Evolutionary conservation across 2,888 invertebrate genomes (phyloP), one percentile per base, ranked within the genome.

Genomic region (Arrhopalites spinosus): DNA sequence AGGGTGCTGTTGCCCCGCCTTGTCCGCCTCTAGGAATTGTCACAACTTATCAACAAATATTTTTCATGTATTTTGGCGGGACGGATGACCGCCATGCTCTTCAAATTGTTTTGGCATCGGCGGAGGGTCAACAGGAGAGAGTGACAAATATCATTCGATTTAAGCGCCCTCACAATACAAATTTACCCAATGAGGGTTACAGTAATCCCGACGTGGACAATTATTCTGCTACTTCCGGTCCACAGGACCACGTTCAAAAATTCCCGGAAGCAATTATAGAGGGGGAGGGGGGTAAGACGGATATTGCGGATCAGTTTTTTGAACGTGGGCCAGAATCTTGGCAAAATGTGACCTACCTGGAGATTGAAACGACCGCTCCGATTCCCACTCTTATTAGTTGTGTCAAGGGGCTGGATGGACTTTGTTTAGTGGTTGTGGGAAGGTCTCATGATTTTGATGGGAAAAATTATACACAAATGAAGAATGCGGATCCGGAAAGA

Each of bases 1-100:
- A 8, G 25, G 53, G 15, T 17, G 5, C 56, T 2, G 5, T 30
- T 5, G 66, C 47, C 17, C 45, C n/a, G n/a, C n/a, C n/a, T n/a
- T n/a, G n/a, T n/a, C n/a, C n/a, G n/a, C n/a, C n/a, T n/a, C n/a
- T n/a, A n/a, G n/a, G n/a, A n/a, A n/a, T n/a, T n/a, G n/a, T n/a
- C 36, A 7, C 36, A 17, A 36, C 13, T 30, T 75, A 75, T 30
- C 73, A 78, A 43, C 73, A 78, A 20, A 75, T 80, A 47, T 77
- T 61, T 25, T 45, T 80, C 23, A 77, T 78, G 17, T 80, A 73
- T 56, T 80, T 80, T 67, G 80, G 80, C 1, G 80, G 80, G n/a
- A 30, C 59, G 23, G 78, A 78, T 64, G 80, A 80, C 63, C 66
- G 78, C 7, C 76, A 74, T 50, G 78, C 78, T 0, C 56, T 80